Evolutionary conservation across 2,888 invertebrate species (phyloP).

Genomic region (Spilarctia lutea): DNA sequence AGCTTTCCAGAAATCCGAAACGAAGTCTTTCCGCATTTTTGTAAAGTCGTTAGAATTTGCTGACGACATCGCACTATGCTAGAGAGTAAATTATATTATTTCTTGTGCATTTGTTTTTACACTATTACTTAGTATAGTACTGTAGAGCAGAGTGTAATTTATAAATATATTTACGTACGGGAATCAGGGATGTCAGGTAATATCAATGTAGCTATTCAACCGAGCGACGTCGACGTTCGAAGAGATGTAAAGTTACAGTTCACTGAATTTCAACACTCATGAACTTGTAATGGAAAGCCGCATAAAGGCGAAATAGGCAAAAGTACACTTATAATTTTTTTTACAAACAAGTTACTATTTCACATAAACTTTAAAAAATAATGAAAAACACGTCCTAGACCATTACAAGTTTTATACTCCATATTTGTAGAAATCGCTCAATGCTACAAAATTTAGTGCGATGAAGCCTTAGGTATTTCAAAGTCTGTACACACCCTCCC

Average conservation of each 20-base stretch:
- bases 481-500: conserved; percentile 18
- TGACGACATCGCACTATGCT: background rate
- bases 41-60: conserved; percentile 1
- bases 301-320: too few species aligned
- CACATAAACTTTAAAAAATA: too few species aligned
- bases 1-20: conserved; percentile 11
- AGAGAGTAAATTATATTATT: background rate
- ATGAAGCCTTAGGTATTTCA: conserved; percentile 11
- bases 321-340: too few species aligned
- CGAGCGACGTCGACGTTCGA: too few species aligned
- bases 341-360: too few species aligned
- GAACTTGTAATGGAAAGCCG: too few species aligned
- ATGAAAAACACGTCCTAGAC: background rate
- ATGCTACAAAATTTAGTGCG: background rate
- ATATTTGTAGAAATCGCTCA: background rate
- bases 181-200: too few species aligned
- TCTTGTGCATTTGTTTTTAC: background rate
- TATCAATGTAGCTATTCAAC: too few species aligned
- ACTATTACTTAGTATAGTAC: background rate
- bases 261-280: too few species aligned
- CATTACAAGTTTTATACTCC: background rate
- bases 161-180: too few species aligned
- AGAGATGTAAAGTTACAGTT: too few species aligned
- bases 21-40: conserved; percentile 2
- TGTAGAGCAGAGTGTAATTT: background rate